Conservation (phyloP, 2,888 invertebrate genomes). For the Polietes domitor region DNA sequence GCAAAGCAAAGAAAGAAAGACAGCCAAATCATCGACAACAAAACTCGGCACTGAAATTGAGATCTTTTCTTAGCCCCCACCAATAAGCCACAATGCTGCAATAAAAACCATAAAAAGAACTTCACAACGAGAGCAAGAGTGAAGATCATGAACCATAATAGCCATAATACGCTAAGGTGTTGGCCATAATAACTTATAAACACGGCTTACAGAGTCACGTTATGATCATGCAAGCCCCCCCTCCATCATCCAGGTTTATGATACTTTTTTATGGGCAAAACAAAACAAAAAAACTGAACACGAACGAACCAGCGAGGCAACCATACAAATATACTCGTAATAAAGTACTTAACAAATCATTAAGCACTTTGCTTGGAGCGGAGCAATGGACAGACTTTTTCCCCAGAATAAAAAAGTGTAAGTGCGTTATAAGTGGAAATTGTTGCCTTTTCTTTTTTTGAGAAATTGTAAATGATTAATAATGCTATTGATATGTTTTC, state of each 20-base stretch:
- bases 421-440: not conserved
- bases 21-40: not conserved
- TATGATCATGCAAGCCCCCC: not conserved
- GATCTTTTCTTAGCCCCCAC: not conserved
- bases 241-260: not conserved
- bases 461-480: not conserved
- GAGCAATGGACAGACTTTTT: not conserved
- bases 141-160: slow-evolving; percentile 53
- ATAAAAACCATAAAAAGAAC: slow-evolving; percentile 15
- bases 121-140: slow-evolving; percentile 17
- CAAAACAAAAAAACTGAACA: not conserved
- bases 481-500: not conserved
- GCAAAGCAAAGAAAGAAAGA: not conserved
- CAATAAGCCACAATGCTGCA: slow-evolving; percentile 25
- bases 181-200: slow-evolving; percentile 44
- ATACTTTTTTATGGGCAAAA: not conserved
- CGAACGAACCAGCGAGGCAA: not conserved
- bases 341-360: slow-evolving; percentile 32
- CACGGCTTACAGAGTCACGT: slow-evolving; percentile 48
- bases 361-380: not conserved
- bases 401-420: not conserved
- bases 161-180: slow-evolving; percentile 38
- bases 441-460: not conserved
- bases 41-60: slow-evolving; percentile 43
- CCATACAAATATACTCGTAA: not conserved